phyloP scores from a whole-genome alignment of 2,113 vertebrate genomes.

The Tautogolabrus adspersus region DNA sequence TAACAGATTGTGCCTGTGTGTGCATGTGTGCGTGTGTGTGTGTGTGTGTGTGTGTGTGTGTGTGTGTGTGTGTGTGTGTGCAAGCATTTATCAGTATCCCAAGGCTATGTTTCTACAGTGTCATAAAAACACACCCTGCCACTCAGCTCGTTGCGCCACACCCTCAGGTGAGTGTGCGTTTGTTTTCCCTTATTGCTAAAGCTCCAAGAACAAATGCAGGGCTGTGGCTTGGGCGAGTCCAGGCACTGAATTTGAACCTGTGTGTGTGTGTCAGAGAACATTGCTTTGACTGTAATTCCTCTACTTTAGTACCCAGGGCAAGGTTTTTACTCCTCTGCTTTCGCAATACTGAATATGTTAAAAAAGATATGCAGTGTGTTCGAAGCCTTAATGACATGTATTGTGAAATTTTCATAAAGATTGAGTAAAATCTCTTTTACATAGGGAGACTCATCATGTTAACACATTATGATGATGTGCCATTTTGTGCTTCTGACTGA shows the following conservation, averaged over 20 bases:
- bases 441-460: too few relatives aligned
- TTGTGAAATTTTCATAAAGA: neutral
- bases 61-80: too few relatives aligned
- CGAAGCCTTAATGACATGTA: neutral
- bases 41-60: too few relatives aligned
- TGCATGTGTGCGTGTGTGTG: neutral
- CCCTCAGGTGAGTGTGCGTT: conserved; percentile 50
- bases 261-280: conserved; percentile 32
- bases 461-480: too few relatives aligned
- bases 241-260: conserved; percentile 28
- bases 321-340: conserved; percentile 7
- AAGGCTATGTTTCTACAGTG: conserved; percentile 55
- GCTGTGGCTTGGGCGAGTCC: conserved; percentile 64
- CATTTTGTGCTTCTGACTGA: too few relatives aligned
- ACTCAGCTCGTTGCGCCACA: conserved; percentile 30
- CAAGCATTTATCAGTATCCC: conserved; percentile 35
- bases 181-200: conserved; percentile 25
- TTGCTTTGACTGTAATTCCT: conserved; percentile 30
- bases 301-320: conserved; percentile 23
- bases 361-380: neutral
- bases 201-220: conserved; percentile 60
- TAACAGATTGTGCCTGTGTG: conserved; percentile 24
- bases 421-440: neutral
- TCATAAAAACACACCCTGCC: conserved; percentile 41
- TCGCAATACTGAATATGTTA: conserved; percentile 22